Evolutionary conservation across 2,888 invertebrate genomes (phyloP).

Genomic region (Eristalis arbustorum): DNA sequence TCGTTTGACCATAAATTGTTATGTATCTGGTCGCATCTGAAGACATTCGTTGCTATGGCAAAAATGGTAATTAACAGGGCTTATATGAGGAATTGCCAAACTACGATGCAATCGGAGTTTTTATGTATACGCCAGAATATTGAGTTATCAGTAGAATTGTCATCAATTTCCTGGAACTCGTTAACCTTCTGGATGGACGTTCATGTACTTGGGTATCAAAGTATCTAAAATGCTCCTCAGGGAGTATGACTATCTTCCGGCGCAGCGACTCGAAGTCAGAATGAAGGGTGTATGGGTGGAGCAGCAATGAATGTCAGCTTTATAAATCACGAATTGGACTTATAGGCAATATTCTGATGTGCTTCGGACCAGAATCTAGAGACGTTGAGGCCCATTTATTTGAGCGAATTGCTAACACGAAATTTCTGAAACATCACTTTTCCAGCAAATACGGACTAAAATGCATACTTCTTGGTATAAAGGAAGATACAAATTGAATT

Average conservation of each 20-base stretch:
- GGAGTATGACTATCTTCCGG: background rate
- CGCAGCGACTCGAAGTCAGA: background rate
- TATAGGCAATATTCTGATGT: no score
- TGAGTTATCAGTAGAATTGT: background rate
- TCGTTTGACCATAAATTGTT: slow-evolving; percentile 32
- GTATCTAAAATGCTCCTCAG: background rate
- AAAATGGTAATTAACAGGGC: slow-evolving; percentile 16
- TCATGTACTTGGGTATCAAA: background rate
- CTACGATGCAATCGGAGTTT: background rate
- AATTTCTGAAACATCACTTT: no score
- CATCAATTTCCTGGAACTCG: background rate
- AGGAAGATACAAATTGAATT: no score
- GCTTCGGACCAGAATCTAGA: no score
- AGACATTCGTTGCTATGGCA: slow-evolving; percentile 16
- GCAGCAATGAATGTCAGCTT: no score
- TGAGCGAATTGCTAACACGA: no score
- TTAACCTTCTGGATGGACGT: background rate
- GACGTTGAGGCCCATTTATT: no score
- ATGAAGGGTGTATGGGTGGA: no score
- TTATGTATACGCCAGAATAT: background rate
- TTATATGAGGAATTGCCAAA: slow-evolving; percentile 1
- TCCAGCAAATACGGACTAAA: no score
- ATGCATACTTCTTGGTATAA: no score
- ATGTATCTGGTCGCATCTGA: slow-evolving; percentile 25
- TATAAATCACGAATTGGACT: no score